Conservation (phyloP, 1,140 invertebrate genomes). For the Drosophila subobscura region DNA sequence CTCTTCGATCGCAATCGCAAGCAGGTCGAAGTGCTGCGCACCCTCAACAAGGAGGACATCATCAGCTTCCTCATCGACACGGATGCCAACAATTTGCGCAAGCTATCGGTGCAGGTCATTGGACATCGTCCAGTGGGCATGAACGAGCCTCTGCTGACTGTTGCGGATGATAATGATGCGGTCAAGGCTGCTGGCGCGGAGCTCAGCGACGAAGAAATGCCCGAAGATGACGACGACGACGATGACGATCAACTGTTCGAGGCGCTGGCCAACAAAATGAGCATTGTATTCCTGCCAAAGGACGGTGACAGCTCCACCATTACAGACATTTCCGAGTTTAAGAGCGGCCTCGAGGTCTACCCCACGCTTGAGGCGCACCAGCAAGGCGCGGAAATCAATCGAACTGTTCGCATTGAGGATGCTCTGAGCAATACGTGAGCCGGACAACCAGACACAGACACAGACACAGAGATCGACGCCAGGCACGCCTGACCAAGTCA, state of each 20-base stretch:
- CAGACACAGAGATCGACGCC: too few relatives aligned
- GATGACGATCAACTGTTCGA: constrained; percentile 64
- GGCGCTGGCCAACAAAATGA: constrained; percentile 62
- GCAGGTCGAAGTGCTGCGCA: constrained; percentile 84
- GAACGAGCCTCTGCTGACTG: neutral
- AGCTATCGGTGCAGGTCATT: constrained; percentile 88
- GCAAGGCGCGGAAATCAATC: constrained; percentile 16
- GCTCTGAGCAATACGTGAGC: constrained; percentile 40
- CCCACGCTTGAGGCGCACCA: constrained; percentile 53
- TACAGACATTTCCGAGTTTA: constrained; percentile 74
- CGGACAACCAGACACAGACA: too few relatives aligned
- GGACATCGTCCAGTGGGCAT: constrained; percentile 42
- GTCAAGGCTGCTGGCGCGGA: neutral
- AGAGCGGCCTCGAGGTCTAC: constrained; percentile 75
- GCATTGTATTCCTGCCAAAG: constrained; percentile 62
- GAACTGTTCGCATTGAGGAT: constrained; percentile 39
- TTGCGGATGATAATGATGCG: neutral
- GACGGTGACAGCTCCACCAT: constrained; percentile 64
- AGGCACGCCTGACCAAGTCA: too few relatives aligned
- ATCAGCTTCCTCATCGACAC: constrained; percentile 86
- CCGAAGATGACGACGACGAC: constrained; percentile 4
- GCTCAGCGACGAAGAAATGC: neutral
- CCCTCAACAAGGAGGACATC: constrained; percentile 85
- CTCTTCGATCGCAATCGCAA: constrained; percentile 86
- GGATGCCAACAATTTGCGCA: constrained; percentile 86